These are phyloP conservation scores for Marmota monax DNA, from an alignment of 2,113 vertebrate species.

Conservation along the genomic window DNA sequence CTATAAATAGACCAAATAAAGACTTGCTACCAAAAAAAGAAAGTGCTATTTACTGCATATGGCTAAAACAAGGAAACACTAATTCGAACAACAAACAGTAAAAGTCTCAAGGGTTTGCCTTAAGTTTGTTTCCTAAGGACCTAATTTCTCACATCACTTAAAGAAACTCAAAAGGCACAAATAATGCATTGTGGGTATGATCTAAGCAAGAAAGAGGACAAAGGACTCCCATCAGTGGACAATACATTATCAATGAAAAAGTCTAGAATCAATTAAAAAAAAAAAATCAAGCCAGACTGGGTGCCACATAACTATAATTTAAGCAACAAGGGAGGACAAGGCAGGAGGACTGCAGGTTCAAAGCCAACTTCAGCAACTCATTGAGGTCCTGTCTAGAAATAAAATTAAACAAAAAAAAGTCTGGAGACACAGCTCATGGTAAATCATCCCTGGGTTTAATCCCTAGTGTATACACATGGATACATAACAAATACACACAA, in stretches of 20 bases:
- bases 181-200: not conserved
- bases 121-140: not conserved
- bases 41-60: not conserved
- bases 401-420: too few relatives aligned
- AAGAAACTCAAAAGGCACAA: not conserved
- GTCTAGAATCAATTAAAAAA: not conserved
- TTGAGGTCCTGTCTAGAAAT: too few relatives aligned
- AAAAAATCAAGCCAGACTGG: too few relatives aligned
- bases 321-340: too few relatives aligned
- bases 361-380: too few relatives aligned
- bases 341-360: too few relatives aligned
- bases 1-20: not conserved
- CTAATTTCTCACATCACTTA: conserved; percentile 46
- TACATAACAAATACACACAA: too few relatives aligned
- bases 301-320: too few relatives aligned
- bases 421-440: too few relatives aligned
- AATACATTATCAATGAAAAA: not conserved
- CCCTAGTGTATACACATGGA: too few relatives aligned
- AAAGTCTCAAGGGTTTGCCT: not conserved
- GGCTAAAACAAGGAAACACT: not conserved
- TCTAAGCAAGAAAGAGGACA: not conserved
- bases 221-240: not conserved
- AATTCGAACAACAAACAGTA: not conserved
- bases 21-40: not conserved
- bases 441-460: too few relatives aligned